Evolutionary conservation across 53 echinoderm and acorn worm species (phyloP), one percentile per base, ranked within the genome.

Genomic region (Astropecten irregularis): DNA sequence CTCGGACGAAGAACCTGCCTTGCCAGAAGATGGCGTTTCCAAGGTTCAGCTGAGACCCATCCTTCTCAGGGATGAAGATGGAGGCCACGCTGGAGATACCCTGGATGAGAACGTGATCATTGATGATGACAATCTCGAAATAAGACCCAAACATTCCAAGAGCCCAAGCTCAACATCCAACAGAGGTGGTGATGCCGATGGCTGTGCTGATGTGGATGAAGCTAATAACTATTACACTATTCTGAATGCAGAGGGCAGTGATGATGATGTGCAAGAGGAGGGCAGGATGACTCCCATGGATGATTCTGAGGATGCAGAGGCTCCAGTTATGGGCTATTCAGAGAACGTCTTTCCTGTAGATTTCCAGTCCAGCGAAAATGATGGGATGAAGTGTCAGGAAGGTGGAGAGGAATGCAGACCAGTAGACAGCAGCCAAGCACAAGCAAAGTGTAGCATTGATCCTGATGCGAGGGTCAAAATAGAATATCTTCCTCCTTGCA

Each of bases 51-150:
- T 22, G 34, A 79, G 79, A 62, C 62, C 79, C 27, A 61, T 79
- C 26, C 49, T 79, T 16, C 61, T 79, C 9, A 47, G 48, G 47
- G 61, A 62, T 62, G 62, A 79, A 20, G 79, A 79, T 14, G 63
- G n/a, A 9, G 32, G 28, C 62, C 60, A 60, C 13, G 20, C 46
- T 22, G 48, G 11, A 46, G 21, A 9, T 32, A 0, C 48, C 25
- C 10, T 62, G 6, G 62, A 79, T 33, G 79, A 79, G 23, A 22
- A 26, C 27, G 46, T 79, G 20, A 25, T 79, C 62, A 79, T 79
- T 30, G 79, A 79, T 46, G 79, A 79, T 44, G 79, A 79, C 44
- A 79, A 79, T 31, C 61, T 79, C 22, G 79, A 79, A 42, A 79
- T 79, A 62, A 61, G 79, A 79, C 62, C 79, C 79, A 79, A 62